Evolutionary conservation across 2,113 vertebrate genomes (phyloP).

Genomic region (Lucifuga dentata): DNA sequence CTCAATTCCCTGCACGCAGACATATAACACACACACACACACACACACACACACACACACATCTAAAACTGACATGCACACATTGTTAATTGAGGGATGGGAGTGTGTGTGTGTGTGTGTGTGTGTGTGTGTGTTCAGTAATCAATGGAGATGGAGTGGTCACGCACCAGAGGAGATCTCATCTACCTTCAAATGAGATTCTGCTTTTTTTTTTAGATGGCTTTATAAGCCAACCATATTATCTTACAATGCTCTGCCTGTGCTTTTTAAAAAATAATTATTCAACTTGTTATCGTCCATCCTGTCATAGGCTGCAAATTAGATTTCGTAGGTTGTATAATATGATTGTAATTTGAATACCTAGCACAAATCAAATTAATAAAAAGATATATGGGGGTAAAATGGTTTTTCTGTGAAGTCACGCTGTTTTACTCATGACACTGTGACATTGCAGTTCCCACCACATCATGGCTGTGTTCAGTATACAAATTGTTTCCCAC

Average conservation of each 20-base stretch:
- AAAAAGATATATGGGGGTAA: constrained; percentile 1
- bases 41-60: constrained; percentile 24
- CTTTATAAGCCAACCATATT: constrained; percentile 34
- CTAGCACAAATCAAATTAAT: background rate
- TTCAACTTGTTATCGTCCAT: constrained; percentile 27
- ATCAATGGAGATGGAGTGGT: constrained; percentile 44
- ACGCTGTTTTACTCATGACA: background rate
- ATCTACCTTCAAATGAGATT: constrained; percentile 51
- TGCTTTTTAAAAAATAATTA: background rate
- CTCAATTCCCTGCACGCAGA: constrained; percentile 11
- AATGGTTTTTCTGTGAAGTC: constrained; percentile 1
- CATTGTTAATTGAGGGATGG: too few species aligned
- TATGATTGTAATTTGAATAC: constrained; percentile 13
- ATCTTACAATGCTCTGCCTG: constrained; percentile 15
- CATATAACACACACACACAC: constrained; percentile 13
- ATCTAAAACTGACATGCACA: constrained; percentile 13
- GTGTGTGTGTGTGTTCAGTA: background rate
- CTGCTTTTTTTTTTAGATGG: constrained; percentile 19
- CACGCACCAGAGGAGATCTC: constrained; percentile 46
- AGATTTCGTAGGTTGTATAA: constrained; percentile 15
- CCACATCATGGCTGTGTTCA: background rate
- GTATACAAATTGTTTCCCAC: constrained; percentile 5
- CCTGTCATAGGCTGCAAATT: constrained; percentile 30
- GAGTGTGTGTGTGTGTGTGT: background rate
- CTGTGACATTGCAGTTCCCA: background rate